Base-by-base conservation (phyloP, 2,888 invertebrate genomes). In the Nezara viridula region DNA sequence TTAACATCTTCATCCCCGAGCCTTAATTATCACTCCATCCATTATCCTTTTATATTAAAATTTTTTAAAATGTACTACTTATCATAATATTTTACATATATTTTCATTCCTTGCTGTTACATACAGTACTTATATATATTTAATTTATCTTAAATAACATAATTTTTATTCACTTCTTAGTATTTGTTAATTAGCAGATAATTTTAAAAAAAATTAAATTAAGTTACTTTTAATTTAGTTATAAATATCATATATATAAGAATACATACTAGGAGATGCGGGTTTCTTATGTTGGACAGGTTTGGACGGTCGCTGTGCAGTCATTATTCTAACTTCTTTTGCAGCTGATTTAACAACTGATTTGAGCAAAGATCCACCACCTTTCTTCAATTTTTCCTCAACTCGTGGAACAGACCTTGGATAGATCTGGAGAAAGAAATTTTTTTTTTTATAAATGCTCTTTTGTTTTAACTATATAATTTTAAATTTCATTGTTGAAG, bases 271-370 rank as follows among this genome's bases (percentile, higher is more conserved):
- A 37, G 87, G 87, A 27, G 87, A 87, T 21, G 87, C 47, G 14
- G 87, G 87, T 66, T 87, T 87, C 32, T 87, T 88, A 24, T 88
- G 77, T 37, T 81, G 77, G 16, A 88, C 10, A 47, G 88, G 88
- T 52, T 88, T 88, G 24, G 88, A 50, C 52, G 89, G 85, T 37
- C 90, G 73, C 40, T 90, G 89, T 5, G 91, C 90, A 37, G 91
- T 90, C 89, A 91, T 90, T 90, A 91, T 91, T 89, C 91, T 88
- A 0, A 91, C 91, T 90, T 91, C 91, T 90, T 91, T 91, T 40
- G 91, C 91, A 19, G 90, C 91, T 90, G 93, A 93, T 92, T 94
- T 91, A 40, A 91, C 91, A 6, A 91, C 91, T 88, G 89, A 91
- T 88, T 91, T 91, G 85, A 91, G 90, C 52, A 91, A 86, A 7